Conservation (phyloP, 1,140 invertebrate species). For the Diabrotica undecimpunctata region DNA sequence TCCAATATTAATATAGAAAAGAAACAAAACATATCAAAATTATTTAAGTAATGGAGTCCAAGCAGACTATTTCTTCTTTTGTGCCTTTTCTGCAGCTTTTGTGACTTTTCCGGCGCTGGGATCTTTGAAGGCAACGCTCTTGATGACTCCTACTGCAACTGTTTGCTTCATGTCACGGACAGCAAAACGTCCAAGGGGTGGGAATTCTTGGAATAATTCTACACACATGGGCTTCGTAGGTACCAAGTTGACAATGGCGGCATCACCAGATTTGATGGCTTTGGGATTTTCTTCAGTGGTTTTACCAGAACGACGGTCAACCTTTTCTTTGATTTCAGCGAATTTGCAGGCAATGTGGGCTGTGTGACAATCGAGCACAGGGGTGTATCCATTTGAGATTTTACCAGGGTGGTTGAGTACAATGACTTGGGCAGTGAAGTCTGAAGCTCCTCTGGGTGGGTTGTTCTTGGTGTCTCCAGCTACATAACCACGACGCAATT, state of each 20-base stretch:
- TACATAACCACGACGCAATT: slow-evolving; percentile 86
- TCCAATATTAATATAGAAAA: background rate
- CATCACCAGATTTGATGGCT: slow-evolving; percentile 91
- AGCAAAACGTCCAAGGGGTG: slow-evolving; percentile 94
- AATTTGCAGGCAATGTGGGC: slow-evolving; percentile 95
- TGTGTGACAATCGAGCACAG: slow-evolving; percentile 91
- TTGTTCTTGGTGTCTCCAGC: slow-evolving; percentile 85
- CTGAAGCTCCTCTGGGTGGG: slow-evolving; percentile 77
- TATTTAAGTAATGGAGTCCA: slow-evolving; percentile 1
- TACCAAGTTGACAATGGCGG: slow-evolving; percentile 86
- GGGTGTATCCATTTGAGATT: slow-evolving; percentile 87
- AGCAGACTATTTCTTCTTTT: slow-evolving; percentile 79
- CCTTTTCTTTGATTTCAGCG: slow-evolving; percentile 88
- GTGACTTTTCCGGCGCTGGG: slow-evolving; percentile 80
- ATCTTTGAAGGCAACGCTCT: slow-evolving; percentile 83
- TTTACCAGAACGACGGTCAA: slow-evolving; percentile 88
- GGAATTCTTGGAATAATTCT: slow-evolving; percentile 93
- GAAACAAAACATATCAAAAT: slow-evolving; percentile 7
- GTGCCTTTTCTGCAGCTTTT: slow-evolving; percentile 91
- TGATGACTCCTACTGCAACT: slow-evolving; percentile 97
- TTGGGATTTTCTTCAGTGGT: slow-evolving; percentile 73
- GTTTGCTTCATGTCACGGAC: slow-evolving; percentile 99
- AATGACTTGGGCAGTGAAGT: slow-evolving; percentile 86
- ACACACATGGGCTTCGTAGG: slow-evolving; percentile 96
- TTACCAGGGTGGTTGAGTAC: slow-evolving; percentile 91